phyloP scores from a whole-genome alignment of 2,888 invertebrate species.

The Oligia fasciuncula region DNA sequence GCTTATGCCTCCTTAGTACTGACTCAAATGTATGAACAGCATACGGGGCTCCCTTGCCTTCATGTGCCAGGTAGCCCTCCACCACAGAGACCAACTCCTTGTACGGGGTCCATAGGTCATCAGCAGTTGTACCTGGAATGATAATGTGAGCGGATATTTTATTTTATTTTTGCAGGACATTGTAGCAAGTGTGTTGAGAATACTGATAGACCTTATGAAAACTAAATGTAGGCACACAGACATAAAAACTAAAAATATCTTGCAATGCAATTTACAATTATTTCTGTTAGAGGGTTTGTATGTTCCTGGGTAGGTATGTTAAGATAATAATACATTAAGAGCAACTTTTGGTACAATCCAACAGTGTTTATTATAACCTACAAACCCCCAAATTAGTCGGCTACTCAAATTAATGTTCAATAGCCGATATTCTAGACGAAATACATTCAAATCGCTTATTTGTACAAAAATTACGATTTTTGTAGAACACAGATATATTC shows the following conservation, averaged over 20 bases:
- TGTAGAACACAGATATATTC: background rate
- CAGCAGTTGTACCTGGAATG: constrained; percentile 85
- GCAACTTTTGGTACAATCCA: constrained; percentile 9
- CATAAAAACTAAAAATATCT: background rate
- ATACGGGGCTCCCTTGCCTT: constrained; percentile 90
- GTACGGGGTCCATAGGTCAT: constrained; percentile 96
- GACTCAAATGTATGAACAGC: constrained; percentile 93
- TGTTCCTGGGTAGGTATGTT: background rate
- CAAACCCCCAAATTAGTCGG: constrained; percentile 18
- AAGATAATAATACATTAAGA: background rate
- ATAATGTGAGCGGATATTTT: background rate
- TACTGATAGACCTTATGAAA: background rate
- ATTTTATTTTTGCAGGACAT: background rate
- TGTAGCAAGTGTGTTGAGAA: background rate
- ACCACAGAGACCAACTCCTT: constrained; percentile 93
- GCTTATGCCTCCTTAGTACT: constrained; percentile 94
- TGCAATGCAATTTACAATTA: background rate
- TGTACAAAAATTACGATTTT: background rate
- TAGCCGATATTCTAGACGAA: background rate
- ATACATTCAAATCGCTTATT: background rate
- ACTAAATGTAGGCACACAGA: background rate
- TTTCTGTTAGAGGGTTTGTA: background rate
- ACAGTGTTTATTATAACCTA: constrained; percentile 57
- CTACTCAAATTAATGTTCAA: background rate
- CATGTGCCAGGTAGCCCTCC: constrained; percentile 91